Conservation (phyloP, 2,113 vertebrate species). For the Hemiscyllium ocellatum region DNA sequence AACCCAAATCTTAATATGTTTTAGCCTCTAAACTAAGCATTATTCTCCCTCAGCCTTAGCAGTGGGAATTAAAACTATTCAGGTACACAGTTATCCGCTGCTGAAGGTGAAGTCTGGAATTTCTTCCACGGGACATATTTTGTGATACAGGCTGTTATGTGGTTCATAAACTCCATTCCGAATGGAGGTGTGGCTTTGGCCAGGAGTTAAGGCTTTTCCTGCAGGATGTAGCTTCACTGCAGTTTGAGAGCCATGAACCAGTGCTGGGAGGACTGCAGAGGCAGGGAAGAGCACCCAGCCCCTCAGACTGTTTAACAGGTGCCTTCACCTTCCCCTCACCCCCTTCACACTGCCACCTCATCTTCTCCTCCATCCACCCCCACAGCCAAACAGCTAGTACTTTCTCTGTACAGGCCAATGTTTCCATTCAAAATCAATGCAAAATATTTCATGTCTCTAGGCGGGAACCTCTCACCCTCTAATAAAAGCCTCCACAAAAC, state of each 20-base stretch:
- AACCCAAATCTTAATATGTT: neutral
- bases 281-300: neutral
- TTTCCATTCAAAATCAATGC: too few relatives aligned
- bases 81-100: neutral
- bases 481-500: too few relatives aligned
- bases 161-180: neutral
- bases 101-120: neutral
- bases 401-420: too few relatives aligned
- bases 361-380: too few relatives aligned
- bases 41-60: neutral
- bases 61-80: neutral
- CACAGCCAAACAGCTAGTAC: too few relatives aligned
- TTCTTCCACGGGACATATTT: neutral
- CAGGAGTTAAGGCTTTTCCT: neutral
- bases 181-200: neutral
- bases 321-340: neutral
- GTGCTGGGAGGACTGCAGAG: neutral
- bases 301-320: neutral
- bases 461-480: too few relatives aligned
- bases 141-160: neutral
- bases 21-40: neutral
- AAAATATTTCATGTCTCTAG: too few relatives aligned
- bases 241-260: neutral
- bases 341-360: too few relatives aligned
- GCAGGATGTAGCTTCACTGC: neutral